These are phyloP conservation scores for Galbula dea DNA, from an alignment of 2,113 vertebrate genomes.

Conservation along the genomic window DNA sequence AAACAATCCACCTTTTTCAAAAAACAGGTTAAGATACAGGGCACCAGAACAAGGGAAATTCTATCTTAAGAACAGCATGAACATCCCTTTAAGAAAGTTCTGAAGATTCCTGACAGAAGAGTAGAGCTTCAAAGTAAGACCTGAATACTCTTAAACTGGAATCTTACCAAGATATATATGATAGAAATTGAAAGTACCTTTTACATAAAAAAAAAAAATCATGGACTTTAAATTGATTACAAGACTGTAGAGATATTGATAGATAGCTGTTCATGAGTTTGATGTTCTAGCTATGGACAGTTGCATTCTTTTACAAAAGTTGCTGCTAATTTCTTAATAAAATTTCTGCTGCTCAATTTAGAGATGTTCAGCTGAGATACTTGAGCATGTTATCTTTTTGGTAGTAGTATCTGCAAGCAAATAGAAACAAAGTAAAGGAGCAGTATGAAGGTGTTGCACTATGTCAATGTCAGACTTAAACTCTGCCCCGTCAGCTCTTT, in stretches of 20 bases:
- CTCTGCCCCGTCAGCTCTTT: neutral
- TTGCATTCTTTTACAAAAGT: neutral
- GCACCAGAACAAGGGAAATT: neutral
- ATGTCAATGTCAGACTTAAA: neutral
- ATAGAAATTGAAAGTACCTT: neutral
- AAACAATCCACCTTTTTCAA: neutral
- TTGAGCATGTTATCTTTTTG: neutral
- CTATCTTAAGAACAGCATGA: neutral
- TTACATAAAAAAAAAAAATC: neutral
- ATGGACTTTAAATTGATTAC: neutral
- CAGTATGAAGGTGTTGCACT: accelerated
- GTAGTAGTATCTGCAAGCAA: neutral
- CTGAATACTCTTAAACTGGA: neutral
- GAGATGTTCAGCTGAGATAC: neutral
- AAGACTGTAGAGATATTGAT: too few relatives aligned
- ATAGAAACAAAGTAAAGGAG: neutral
- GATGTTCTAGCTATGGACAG: neutral
- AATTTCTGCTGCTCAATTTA: neutral
- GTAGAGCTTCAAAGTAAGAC: neutral
- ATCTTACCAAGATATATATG: neutral
- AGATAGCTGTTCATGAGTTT: neutral
- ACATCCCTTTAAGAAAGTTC: neutral
- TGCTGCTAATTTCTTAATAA: neutral
- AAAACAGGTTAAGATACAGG: neutral
- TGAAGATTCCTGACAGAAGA: neutral